Evolutionary conservation across 2,797 vertebrate genomes (phyloP).

Genomic region (Lagorchestes hirsutus): DNA sequence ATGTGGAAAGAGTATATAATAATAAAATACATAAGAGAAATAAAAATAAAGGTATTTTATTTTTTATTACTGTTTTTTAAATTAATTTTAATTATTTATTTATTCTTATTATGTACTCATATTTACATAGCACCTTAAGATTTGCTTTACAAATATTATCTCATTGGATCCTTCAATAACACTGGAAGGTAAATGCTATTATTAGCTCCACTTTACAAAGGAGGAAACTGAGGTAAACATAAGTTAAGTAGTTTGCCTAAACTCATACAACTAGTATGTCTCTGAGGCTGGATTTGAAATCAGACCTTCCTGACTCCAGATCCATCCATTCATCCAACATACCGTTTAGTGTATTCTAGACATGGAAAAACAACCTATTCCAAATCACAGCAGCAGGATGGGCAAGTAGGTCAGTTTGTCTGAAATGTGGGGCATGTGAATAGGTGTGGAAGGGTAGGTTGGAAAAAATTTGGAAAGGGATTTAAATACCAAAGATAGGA

Average conservation of each 20-base stretch:
- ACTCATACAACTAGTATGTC: neutral
- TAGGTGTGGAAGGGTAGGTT: neutral
- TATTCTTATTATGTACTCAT: neutral
- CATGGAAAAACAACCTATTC: neutral
- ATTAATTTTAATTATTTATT: too few relatives aligned
- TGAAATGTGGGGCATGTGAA: neutral
- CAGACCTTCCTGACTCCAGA: neutral
- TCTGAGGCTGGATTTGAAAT: neutral
- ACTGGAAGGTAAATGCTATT: neutral
- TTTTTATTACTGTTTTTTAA: too few relatives aligned
- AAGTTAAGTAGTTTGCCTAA: neutral
- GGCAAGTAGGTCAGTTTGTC: neutral
- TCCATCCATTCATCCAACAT: neutral
- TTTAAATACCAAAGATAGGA: neutral
- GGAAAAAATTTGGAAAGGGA: neutral
- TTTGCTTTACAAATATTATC: neutral
- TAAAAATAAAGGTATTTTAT: too few relatives aligned
- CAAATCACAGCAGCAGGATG: neutral
- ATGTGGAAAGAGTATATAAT: neutral
- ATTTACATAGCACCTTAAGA: neutral
- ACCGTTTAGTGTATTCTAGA: neutral
- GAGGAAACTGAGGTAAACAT: neutral
- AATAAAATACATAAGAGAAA: too few relatives aligned
- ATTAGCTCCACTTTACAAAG: neutral
- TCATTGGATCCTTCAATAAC: neutral